phyloP scores from a whole-genome alignment of 2,797 vertebrate species.

The Falco columbarius region DNA sequence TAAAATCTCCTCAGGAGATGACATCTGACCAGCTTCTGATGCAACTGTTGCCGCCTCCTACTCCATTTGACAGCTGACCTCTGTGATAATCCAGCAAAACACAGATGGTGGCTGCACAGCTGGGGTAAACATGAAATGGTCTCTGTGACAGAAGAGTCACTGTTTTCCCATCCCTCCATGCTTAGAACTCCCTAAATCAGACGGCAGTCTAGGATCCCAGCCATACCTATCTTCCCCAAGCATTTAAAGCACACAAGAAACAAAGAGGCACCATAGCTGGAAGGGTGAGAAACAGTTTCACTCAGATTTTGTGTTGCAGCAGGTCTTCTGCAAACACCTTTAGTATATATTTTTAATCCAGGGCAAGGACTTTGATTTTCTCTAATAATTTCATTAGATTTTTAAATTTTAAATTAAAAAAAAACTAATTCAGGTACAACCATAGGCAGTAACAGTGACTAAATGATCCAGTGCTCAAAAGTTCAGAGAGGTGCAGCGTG shows the following conservation, averaged over 20 bases:
- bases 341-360: neutral
- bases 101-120: neutral
- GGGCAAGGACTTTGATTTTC: neutral
- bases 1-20: neutral
- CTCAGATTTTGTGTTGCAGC: neutral
- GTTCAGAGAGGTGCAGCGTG: neutral
- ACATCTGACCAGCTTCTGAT: neutral
- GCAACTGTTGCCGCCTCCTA: neutral
- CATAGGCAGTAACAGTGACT: neutral
- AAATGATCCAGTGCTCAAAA: neutral
- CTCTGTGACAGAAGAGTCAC: neutral
- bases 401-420: neutral
- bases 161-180: neutral
- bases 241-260: neutral
- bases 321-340: neutral
- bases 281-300: neutral
- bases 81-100: neutral
- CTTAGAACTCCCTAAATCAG: neutral
- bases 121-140: neutral
- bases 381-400: neutral
- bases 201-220: neutral
- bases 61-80: neutral
- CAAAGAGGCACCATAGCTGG: rapidly evolving
- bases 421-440: neutral
- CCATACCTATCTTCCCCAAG: neutral